Base-by-base conservation (phyloP, 2,797 vertebrate species). In the Paratrypauchen microcephalus region DNA sequence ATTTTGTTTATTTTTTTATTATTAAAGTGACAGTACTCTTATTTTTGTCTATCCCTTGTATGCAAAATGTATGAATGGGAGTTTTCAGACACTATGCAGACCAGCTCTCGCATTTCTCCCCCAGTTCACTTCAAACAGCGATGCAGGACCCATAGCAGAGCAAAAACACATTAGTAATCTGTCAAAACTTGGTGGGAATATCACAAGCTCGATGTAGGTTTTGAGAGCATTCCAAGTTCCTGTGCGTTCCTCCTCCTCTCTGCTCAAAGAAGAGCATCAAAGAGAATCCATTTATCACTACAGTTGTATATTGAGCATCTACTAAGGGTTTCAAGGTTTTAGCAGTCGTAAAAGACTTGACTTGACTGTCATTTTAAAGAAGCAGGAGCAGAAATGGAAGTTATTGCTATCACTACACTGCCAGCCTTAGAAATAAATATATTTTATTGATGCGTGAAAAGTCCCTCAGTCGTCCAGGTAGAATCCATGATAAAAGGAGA, bases 71-170 rank as follows among this genome's bases (percentile, higher is more conserved):
- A 85, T 84, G 62, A 84, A 82, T 78, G 56, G 71, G 60, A 61
- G 74, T 63, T 73, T 74, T 73, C 72, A 54, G 69, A 59, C 47
- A 69, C 64, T 72, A 76, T 64, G 78, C 78, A 66, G 47, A 78
- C 83, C 79, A 77, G 87, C 85, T 66, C 69, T 79, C 75, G 81
- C 74, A 89, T 89, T 87, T 81, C 82, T 75, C 73, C 70, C 73
- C 80, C 82, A 75, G 80, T 26, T 6, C 13, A 79, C 83, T 89
- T 89, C 89, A 91, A 89, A 88, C 75, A 52, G 72, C 83, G 79
- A 62, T 88, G 78, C 76, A 64, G 68, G 85, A 86, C 83, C 85
- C 82, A 79, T 87, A 89, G 82, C 79, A 82, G 83, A 87, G 85
- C 79, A 86, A 77, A 82, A 85, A 88, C 80, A 81, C 39, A 89